Conservation (phyloP, 2,797 vertebrate species). For the Remorina albescens region DNA sequence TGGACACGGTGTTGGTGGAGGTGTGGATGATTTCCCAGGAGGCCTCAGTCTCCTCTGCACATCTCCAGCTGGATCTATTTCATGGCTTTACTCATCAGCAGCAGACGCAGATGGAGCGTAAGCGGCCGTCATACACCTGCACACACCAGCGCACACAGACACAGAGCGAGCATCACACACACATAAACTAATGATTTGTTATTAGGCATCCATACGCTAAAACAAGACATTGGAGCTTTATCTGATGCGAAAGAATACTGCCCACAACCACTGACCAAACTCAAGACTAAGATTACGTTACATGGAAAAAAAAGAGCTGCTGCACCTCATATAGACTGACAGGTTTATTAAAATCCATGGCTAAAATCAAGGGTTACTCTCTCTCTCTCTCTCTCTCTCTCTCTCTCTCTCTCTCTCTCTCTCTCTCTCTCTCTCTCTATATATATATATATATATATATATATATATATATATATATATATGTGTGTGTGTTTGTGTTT, state of each 20-base stretch:
- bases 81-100: constrained; percentile 85
- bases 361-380: too few relatives aligned
- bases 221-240: constrained; percentile 3
- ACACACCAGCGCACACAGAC: constrained; percentile 65
- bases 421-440: too few relatives aligned
- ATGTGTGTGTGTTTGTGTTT: too few relatives aligned
- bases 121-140: constrained; percentile 71
- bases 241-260: neutral
- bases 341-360: too few relatives aligned
- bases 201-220: constrained; percentile 8
- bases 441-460: too few relatives aligned
- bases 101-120: constrained; percentile 71
- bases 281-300: neutral
- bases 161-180: constrained; percentile 5
- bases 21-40: constrained; percentile 94
- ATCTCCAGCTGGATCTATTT: constrained; percentile 85
- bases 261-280: too few relatives aligned
- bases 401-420: too few relatives aligned
- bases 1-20: constrained; percentile 90
- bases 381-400: too few relatives aligned
- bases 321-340: too few relatives aligned
- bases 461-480: too few relatives aligned
- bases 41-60: constrained; percentile 89
- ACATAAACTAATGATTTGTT: constrained; percentile 22
- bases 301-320: neutral